phyloP scores from a whole-genome alignment of 2,113 vertebrate genomes.

The Grammomys surdaster region DNA sequence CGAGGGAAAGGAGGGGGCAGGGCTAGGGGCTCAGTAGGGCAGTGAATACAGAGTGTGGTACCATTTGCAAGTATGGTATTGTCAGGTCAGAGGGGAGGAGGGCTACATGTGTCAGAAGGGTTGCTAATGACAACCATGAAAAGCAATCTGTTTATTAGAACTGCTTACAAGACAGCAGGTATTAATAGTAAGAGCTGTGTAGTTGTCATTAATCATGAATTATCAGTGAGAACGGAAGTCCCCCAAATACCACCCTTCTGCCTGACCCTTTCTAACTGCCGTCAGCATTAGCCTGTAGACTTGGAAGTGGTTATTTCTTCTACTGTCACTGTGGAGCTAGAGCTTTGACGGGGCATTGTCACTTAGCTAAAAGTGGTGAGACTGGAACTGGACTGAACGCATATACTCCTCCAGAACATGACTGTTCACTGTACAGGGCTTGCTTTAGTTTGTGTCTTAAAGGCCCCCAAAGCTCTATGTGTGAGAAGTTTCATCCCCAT shows the following conservation, averaged over 20 bases:
- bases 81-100: neutral
- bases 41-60: neutral
- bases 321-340: neutral
- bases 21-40: neutral
- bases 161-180: neutral
- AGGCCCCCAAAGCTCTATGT: neutral
- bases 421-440: neutral
- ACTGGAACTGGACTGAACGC: neutral
- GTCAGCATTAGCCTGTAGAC: rapidly evolving
- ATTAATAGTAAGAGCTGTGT: neutral
- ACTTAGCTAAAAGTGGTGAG: neutral
- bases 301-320: neutral
- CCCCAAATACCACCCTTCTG: rapidly evolving
- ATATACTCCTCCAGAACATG: neutral
- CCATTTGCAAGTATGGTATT: neutral
- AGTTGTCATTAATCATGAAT: neutral
- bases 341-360: neutral
- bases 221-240: neutral
- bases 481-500: too few species aligned
- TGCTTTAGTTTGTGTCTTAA: neutral
- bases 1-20: neutral
- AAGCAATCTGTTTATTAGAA: neutral
- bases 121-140: neutral
- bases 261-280: neutral
- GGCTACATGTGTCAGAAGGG: neutral